Conservation (phyloP, 2,113 vertebrate species). For the Passer montanus region DNA sequence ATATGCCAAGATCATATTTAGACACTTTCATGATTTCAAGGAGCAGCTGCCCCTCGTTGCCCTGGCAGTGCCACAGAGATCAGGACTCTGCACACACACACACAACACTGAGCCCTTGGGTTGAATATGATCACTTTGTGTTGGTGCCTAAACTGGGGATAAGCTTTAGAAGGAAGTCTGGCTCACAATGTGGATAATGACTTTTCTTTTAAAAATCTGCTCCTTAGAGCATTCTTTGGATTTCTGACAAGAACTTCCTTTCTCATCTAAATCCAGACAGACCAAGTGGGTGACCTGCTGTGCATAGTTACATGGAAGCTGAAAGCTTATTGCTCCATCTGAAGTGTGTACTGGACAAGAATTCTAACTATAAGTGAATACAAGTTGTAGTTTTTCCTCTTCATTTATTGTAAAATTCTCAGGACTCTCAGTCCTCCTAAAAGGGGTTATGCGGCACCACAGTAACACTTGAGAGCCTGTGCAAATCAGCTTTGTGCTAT, state of each 20-base stretch:
- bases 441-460: neutral
- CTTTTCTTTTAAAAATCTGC: neutral
- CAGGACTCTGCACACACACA: neutral
- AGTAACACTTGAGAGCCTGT: neutral
- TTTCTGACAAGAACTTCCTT: constrained; percentile 13
- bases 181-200: neutral
- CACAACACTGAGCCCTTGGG: neutral
- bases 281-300: neutral
- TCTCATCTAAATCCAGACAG: constrained; percentile 46
- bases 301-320: neutral
- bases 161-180: neutral
- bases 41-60: neutral
- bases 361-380: neutral
- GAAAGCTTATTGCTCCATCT: neutral
- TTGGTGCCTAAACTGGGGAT: constrained; percentile 3
- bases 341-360: neutral
- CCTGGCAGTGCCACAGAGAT: neutral
- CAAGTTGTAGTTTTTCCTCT: neutral
- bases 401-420: neutral
- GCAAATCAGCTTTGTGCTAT: neutral
- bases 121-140: neutral
- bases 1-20: neutral
- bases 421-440: neutral
- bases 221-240: neutral
- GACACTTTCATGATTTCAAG: neutral